Base-by-base conservation (phyloP, 2,113 vertebrate species). In the Rhabdomys dilectus region DNA sequence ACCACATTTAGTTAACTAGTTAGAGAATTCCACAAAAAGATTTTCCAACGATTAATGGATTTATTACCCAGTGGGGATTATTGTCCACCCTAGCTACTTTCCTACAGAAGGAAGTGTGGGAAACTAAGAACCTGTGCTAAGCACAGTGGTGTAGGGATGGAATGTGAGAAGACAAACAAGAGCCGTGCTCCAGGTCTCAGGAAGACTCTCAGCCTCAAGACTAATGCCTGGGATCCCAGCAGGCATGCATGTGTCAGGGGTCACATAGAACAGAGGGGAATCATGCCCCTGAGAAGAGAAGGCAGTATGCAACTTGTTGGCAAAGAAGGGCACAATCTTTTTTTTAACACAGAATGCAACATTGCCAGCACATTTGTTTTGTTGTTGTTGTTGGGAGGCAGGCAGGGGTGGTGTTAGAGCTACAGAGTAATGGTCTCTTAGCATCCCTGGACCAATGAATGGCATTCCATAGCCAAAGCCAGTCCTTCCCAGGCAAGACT, bases 61-160 rank as follows among this genome's bases (percentile, higher is more conserved):
- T 82, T 51, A 45, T 66, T 39, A 7, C 70, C 73, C 89, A 72
- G 86, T 45, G 22, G 81, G 81, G 90, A n/a, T 31, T 15, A 15
- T 15, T 45, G 84, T 62, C 91, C 36, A 21, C 82, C 53, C 78
- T 96, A 68, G 88, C 90, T 68, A 3, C 5, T 7, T 92, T 86
- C 94, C 92, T 58, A 90, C 85, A 78, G 48, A 90, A 78, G 88
- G 56, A 73, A 91, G 53, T 42, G 39, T 82, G 73, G 92, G 87
- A 88, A 91, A 94, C 34, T 19, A n/a, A 64, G 92, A 89, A 39
- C 87, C 56, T 60, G 72, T 73, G 24, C 72, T 45, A 29, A 84
- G 62, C 68, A 91, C 66, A 84, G 9, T 24, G 88, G 51, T 70
- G 45, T 76, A 58, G 68, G 39, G n/a, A 60, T 87, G 66, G 80